Evolutionary conservation across 2,113 vertebrate genomes (phyloP).

Genomic region (Daphoenositta chrysoptera): DNA sequence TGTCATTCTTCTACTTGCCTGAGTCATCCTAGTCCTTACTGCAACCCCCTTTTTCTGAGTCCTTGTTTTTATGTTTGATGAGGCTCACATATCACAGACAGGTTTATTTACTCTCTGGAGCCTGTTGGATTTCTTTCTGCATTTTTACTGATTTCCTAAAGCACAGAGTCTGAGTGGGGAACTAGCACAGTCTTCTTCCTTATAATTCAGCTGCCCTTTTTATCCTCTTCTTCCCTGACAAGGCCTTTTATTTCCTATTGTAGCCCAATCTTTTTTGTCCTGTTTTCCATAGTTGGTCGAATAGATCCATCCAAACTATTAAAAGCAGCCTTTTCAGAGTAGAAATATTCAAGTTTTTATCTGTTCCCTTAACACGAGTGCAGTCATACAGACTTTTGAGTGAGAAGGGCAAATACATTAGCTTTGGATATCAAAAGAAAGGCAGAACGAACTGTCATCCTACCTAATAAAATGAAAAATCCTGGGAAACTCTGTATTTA

Average conservation of each 20-base stretch:
- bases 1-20: not conserved
- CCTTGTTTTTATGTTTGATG: not conserved
- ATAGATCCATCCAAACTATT: not conserved
- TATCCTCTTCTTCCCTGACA: not conserved
- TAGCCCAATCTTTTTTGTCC: not conserved
- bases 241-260: constrained; percentile 5
- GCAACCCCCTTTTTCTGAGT: not conserved
- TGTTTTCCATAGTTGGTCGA: not conserved
- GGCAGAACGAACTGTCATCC: not conserved
- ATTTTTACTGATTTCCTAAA: not conserved
- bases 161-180: not conserved
- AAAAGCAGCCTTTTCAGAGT: not conserved
- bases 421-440: not conserved
- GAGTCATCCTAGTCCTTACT: not conserved
- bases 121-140: not conserved
- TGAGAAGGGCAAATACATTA: constrained; percentile 15
- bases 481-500: not conserved
- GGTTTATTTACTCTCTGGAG: not conserved
- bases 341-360: not conserved
- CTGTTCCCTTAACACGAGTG: not conserved
- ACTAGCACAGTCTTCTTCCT: not conserved
- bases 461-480: not conserved
- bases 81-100: not conserved
- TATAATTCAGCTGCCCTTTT: not conserved
- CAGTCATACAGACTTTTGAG: not conserved